These are phyloP conservation scores for Ariolimax columbianus DNA, from an alignment of 2,888 invertebrate species.

Conservation along the genomic window DNA sequence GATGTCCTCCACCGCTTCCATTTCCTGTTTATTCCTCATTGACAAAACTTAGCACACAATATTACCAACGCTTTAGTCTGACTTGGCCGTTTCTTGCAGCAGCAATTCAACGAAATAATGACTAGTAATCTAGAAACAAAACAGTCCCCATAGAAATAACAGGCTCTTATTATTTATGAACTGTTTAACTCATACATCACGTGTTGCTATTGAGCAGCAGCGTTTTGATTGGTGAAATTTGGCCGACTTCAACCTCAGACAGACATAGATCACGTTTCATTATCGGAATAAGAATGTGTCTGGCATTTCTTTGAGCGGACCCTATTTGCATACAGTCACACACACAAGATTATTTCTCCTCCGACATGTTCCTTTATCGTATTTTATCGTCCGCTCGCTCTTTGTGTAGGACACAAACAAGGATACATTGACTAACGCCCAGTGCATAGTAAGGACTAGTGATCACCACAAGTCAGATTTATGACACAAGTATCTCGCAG, in stretches of 20 bases:
- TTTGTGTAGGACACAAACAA: conserved; percentile 26
- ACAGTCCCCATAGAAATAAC: not conserved
- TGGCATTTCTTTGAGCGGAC: conserved; percentile 13
- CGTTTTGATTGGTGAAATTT: conserved; percentile 34
- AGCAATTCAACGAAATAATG: not conserved
- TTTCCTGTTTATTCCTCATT: not conserved
- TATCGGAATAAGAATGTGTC: conserved; percentile 39
- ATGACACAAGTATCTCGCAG: not conserved
- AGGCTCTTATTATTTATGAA: conserved; percentile 18
- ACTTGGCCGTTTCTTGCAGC: too few relatives aligned
- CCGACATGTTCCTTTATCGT: conserved; percentile 25
- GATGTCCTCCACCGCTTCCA: not conserved
- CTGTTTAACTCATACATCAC: conserved; percentile 18
- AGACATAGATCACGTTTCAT: conserved; percentile 44
- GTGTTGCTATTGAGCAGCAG: conserved; percentile 14
- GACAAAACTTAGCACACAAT: not conserved
- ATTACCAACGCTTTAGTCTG: not conserved
- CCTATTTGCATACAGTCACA: conserved; percentile 39
- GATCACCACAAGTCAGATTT: conserved; percentile 6
- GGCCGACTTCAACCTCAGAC: conserved; percentile 29
- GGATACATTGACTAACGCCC: conserved; percentile 22
- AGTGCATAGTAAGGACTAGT: conserved; percentile 17
- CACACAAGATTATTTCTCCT: conserved; percentile 32
- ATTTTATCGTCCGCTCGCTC: conserved; percentile 2
- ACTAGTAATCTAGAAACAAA: conserved; percentile 8